Percentiles rank a stretch among this genome's conserved stretches.
phyloP scores from a whole-genome alignment of 1,140 invertebrate genomes.

The Drosophila burlai region DNA sequence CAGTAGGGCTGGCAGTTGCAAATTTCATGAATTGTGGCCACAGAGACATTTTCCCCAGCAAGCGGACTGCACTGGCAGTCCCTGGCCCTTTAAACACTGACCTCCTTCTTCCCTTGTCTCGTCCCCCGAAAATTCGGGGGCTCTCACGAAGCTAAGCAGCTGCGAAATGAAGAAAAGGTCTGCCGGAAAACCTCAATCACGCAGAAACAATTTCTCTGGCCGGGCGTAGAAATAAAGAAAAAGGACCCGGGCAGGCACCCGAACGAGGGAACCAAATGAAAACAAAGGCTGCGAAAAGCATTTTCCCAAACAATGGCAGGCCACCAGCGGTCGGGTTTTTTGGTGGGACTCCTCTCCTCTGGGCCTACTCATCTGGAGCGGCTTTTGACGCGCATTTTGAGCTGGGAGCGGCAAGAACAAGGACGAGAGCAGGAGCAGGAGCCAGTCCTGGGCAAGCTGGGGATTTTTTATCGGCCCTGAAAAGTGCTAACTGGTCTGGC shows the following conservation, averaged over 20 bases:
- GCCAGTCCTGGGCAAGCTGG: not conserved
- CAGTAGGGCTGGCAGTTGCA: slow-evolving; percentile 34
- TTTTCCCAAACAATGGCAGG: slow-evolving; percentile 53
- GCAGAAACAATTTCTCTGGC: slow-evolving; percentile 72
- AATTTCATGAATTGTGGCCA: slow-evolving; percentile 53
- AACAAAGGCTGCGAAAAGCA: slow-evolving; percentile 60
- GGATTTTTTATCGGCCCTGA: slow-evolving; percentile 31
- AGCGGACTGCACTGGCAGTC: slow-evolving; percentile 12
- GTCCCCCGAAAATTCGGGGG: not conserved
- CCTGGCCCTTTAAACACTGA: slow-evolving; percentile 37
- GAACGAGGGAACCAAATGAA: slow-evolving; percentile 42
- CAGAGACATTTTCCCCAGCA: slow-evolving; percentile 34
- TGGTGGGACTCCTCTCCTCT: slow-evolving; percentile 5
- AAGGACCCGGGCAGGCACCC: slow-evolving; percentile 17
- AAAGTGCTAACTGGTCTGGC: slow-evolving; percentile 53
- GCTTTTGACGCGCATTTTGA: slow-evolving; percentile 46
- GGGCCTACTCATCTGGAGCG: slow-evolving; percentile 43
- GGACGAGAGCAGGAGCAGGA: not conserved
- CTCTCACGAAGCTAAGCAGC: slow-evolving; percentile 42
- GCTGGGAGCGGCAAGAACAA: not conserved
- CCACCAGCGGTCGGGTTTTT: slow-evolving; percentile 37
- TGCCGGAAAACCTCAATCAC: slow-evolving; percentile 77
- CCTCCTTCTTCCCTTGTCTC: slow-evolving; percentile 7
- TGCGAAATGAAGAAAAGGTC: slow-evolving; percentile 59
- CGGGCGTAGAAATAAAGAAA: slow-evolving; percentile 42